A percentile compares a stretch with the other conserved stretches of the same genome.
Evolutionary conservation across 2,797 vertebrate genomes (phyloP).

Genomic region (Pempheris klunzingeri): DNA sequence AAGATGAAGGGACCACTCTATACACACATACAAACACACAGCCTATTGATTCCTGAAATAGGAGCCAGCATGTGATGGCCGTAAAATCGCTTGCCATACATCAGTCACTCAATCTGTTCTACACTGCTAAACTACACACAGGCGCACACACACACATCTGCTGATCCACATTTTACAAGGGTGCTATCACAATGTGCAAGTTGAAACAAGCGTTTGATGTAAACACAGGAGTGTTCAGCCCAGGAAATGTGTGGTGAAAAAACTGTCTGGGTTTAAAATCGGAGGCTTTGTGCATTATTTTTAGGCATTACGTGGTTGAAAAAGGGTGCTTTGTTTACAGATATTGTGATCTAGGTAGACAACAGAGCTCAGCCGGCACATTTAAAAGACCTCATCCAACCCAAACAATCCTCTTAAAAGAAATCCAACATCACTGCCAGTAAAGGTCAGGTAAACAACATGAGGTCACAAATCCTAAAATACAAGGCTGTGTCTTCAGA

Average conservation of each 20-base stretch:
- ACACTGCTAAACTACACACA: constrained; percentile 13
- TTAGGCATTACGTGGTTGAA: neutral
- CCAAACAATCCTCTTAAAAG: constrained; percentile 7
- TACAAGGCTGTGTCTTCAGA: neutral
- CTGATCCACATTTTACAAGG: constrained; percentile 17
- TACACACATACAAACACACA: constrained; percentile 5
- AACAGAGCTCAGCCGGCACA: neutral
- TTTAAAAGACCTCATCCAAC: neutral
- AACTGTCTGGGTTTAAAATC: neutral
- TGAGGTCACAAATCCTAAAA: neutral
- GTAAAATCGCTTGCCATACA: constrained; percentile 42
- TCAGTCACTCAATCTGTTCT: constrained; percentile 32
- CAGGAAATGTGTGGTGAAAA: neutral
- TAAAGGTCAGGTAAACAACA: neutral
- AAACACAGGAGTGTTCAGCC: neutral
- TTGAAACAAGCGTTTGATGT: neutral
- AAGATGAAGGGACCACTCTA: neutral
- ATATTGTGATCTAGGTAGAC: neutral
- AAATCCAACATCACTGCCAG: neutral
- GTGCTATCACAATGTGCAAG: neutral
- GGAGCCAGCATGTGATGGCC: constrained; percentile 19
- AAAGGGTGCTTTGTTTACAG: neutral
- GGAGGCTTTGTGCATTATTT: neutral
- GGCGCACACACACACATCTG: constrained; percentile 30
- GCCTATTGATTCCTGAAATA: constrained; percentile 11